Evolutionary conservation across 1,140 invertebrate genomes (phyloP).

Genomic region (Drosophila insularis): DNA sequence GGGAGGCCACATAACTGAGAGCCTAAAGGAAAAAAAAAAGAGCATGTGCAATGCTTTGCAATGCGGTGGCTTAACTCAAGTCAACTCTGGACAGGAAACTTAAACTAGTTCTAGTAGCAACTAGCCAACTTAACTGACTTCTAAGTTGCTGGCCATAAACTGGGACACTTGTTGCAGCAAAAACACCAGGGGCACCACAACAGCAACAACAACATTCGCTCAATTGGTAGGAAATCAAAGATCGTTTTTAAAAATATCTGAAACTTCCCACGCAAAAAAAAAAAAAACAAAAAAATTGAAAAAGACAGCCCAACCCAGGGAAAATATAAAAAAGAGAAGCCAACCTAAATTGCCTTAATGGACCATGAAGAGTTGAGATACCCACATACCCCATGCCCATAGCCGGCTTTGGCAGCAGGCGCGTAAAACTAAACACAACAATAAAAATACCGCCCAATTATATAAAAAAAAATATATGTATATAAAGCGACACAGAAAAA

Average conservation of each 20-base stretch:
- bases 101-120: constrained; percentile 71
- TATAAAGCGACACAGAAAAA: constrained; percentile 48
- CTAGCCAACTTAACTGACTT: constrained; percentile 36
- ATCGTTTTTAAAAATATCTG: constrained; percentile 22
- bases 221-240: constrained; percentile 11
- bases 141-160: constrained; percentile 48
- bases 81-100: constrained; percentile 61
- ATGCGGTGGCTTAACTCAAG: constrained; percentile 6
- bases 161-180: constrained; percentile 76
- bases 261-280: constrained; percentile 65
- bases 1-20: constrained; percentile 47
- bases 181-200: constrained; percentile 37
- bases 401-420: constrained; percentile 54
- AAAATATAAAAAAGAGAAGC: constrained; percentile 43
- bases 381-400: not conserved
- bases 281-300: constrained; percentile 5
- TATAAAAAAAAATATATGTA: constrained; percentile 33
- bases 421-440: constrained; percentile 51
- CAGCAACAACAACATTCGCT: not conserved
- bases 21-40: constrained; percentile 65
- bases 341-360: constrained; percentile 78
- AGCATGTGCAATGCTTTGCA: constrained; percentile 28
- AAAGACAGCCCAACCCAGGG: constrained; percentile 30
- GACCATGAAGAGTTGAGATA: constrained; percentile 67
- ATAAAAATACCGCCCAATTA: constrained; percentile 66